These are phyloP conservation scores for Mythimna pallens DNA, from an alignment of 2,888 invertebrate species.

Conservation along the genomic window DNA sequence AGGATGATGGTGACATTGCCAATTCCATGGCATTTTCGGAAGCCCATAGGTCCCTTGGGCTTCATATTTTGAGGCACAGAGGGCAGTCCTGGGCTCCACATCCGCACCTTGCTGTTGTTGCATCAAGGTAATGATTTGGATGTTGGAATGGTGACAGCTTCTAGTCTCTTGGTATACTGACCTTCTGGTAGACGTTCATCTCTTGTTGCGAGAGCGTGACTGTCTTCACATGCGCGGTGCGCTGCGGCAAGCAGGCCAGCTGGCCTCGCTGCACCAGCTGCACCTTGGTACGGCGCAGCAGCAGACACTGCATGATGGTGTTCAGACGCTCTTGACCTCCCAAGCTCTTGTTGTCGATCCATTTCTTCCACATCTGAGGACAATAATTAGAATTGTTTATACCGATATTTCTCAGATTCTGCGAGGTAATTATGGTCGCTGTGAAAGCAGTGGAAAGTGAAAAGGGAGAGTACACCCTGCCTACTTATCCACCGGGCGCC, in stretches of 20 bases:
- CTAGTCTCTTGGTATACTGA: constrained; percentile 22
- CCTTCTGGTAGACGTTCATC: constrained; percentile 93
- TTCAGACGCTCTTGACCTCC: constrained; percentile 95
- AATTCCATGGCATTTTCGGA: too few relatives aligned
- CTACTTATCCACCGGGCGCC: not conserved
- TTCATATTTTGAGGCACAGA: too few relatives aligned
- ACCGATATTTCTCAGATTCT: not conserved
- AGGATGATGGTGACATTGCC: too few relatives aligned
- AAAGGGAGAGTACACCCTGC: not conserved
- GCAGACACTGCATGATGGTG: constrained; percentile 95
- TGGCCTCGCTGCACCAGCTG: constrained; percentile 93
- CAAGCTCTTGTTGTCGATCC: constrained; percentile 96
- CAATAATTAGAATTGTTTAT: not conserved
- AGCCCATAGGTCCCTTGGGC: too few relatives aligned
- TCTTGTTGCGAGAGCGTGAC: constrained; percentile 93
- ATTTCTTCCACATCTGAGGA: constrained; percentile 96
- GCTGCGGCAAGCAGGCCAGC: constrained; percentile 91
- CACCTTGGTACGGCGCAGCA: constrained; percentile 96
- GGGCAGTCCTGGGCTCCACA: too few relatives aligned
- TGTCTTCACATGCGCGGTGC: constrained; percentile 89
- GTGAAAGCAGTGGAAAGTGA: not conserved
- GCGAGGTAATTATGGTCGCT: not conserved
- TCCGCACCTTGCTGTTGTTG: too few relatives aligned
- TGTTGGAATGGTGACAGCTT: too few relatives aligned
- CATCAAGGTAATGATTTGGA: too few relatives aligned